phyloP scores from a whole-genome alignment of 2,797 vertebrate genomes.

The Rhabdomys pumilio region DNA sequence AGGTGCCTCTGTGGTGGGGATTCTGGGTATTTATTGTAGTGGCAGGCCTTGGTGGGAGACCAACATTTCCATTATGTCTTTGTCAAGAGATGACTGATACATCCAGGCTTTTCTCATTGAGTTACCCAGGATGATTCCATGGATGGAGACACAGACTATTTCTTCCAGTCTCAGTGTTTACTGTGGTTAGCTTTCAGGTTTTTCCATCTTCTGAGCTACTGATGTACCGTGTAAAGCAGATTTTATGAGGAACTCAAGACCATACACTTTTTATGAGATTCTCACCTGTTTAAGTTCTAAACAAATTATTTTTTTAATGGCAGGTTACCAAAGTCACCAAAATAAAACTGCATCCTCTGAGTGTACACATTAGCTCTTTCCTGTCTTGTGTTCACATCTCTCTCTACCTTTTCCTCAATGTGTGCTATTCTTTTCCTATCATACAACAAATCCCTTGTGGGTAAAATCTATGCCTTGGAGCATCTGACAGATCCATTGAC shows the following conservation, averaged over 20 bases:
- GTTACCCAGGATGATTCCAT: background rate
- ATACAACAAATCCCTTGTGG: background rate
- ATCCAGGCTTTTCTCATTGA: background rate
- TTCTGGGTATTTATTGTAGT: background rate
- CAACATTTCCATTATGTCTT: background rate
- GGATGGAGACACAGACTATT: background rate
- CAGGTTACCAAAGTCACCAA: background rate
- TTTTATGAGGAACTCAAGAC: background rate
- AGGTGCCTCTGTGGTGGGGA: background rate
- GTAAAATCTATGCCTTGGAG: background rate
- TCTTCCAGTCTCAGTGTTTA: conserved; percentile 12
- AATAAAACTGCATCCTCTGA: background rate
- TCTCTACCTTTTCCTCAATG: background rate
- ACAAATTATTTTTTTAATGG: background rate
- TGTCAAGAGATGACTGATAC: background rate
- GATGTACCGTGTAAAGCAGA: background rate
- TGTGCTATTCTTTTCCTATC: background rate
- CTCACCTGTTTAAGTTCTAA: background rate
- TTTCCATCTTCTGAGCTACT: background rate
- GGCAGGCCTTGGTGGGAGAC: background rate
- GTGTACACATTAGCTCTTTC: background rate
- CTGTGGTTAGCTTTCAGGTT: background rate
- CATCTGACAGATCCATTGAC: background rate
- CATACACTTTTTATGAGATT: background rate
- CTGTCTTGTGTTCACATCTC: background rate